These are phyloP conservation scores for Sorex maritimensis DNA, from an alignment of 2,797 vertebrate species.

Conservation along the genomic window DNA sequence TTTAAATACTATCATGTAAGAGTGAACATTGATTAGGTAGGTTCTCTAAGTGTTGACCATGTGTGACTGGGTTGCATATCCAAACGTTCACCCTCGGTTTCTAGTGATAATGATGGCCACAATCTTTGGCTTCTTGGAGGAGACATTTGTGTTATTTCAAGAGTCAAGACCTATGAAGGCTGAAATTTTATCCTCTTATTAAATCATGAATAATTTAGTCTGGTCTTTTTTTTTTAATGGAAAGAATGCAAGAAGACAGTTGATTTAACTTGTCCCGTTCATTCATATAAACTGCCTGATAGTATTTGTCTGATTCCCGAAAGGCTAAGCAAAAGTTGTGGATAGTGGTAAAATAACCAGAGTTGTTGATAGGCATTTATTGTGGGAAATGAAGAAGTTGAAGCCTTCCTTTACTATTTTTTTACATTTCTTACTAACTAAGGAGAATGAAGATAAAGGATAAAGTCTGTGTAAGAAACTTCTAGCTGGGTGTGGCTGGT, in stretches of 20 bases:
- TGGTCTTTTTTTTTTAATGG: background rate
- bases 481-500: background rate
- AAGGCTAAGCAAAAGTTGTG: background rate
- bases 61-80: background rate
- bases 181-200: slow-evolving; percentile 28
- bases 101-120: background rate
- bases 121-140: background rate
- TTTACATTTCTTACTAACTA: slow-evolving; percentile 35
- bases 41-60: background rate
- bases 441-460: slow-evolving; percentile 48
- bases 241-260: background rate
- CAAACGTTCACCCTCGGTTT: background rate
- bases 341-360: slow-evolving; percentile 7
- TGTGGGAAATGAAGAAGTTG: background rate
- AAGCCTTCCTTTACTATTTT: background rate
- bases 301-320: background rate
- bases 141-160: background rate
- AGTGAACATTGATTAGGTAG: too few species aligned
- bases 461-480: slow-evolving; percentile 47
- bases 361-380: slow-evolving; percentile 29
- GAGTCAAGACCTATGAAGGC: background rate
- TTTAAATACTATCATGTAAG: too few species aligned
- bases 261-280: slow-evolving; percentile 2
- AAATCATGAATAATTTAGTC: slow-evolving; percentile 38
- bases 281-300: background rate